Evolutionary conservation across 1,140 invertebrate species (phyloP).

Genomic region (Heliconius himera): DNA sequence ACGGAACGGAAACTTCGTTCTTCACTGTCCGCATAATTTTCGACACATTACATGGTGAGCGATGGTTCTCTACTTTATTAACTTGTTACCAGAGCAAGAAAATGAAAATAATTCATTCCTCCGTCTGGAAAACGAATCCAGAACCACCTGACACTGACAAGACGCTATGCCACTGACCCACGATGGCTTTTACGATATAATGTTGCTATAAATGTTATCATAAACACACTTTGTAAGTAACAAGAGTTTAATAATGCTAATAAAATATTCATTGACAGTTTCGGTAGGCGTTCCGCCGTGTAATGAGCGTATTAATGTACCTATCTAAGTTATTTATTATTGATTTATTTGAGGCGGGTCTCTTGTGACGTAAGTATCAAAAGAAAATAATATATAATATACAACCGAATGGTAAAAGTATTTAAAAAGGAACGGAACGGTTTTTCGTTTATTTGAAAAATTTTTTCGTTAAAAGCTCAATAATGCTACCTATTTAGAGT

Average conservation of each 20-base stretch:
- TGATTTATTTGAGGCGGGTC: slow-evolving; percentile 60
- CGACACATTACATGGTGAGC: too few relatives aligned
- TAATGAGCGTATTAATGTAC: slow-evolving; percentile 69
- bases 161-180: neutral
- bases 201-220: slow-evolving; percentile 17
- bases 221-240: slow-evolving; percentile 23
- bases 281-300: slow-evolving; percentile 64
- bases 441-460: neutral
- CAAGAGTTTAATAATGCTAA: slow-evolving; percentile 50
- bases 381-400: neutral
- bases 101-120: too few relatives aligned
- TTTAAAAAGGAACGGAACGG: neutral
- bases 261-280: slow-evolving; percentile 72
- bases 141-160: too few relatives aligned
- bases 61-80: too few relatives aligned
- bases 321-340: slow-evolving; percentile 62
- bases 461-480: too few relatives aligned
- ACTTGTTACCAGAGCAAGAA: too few relatives aligned
- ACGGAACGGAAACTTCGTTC: too few relatives aligned
- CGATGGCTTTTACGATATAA: neutral
- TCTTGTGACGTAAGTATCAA: neutral
- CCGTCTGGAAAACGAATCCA: too few relatives aligned
- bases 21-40: too few relatives aligned
- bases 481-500: too few relatives aligned
- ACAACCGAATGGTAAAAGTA: neutral